Conservation (phyloP, 1,140 invertebrate species). For the Conus betulinus region DNA sequence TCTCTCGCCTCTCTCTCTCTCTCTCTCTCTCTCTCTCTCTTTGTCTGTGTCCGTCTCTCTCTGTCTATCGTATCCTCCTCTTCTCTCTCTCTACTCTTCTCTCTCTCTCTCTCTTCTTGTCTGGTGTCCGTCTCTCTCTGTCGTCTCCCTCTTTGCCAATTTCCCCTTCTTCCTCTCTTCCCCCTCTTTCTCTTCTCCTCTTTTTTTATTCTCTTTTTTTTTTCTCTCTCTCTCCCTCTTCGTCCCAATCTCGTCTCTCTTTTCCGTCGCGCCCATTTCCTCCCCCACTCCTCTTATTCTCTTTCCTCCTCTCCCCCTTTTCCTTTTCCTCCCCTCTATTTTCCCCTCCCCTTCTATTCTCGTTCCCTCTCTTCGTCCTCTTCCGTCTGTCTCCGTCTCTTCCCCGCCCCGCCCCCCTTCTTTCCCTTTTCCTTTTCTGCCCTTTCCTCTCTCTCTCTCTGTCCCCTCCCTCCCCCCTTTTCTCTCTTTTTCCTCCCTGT, state of each 20-base stretch:
- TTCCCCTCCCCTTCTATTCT: slow-evolving; percentile 6
- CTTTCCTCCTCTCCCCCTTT: neutral
- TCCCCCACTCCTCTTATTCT: neutral
- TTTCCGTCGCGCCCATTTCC: neutral
- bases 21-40: neutral
- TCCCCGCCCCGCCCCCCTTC: too few relatives aligned
- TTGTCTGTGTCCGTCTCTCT: neutral
- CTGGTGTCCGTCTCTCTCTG: too few relatives aligned
- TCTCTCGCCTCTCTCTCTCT: neutral
- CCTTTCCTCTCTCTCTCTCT: slow-evolving; percentile 14
- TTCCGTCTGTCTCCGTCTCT: too few relatives aligned
- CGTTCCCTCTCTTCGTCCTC: neutral
- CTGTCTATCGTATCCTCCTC: neutral
- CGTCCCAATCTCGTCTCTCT: neutral
- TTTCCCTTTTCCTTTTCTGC: slow-evolving; percentile 5
- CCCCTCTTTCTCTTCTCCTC: neutral
- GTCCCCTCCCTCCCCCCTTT: too few relatives aligned
- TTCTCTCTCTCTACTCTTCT: too few relatives aligned
- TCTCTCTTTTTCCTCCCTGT: too few relatives aligned
- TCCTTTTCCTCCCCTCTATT: slow-evolving; percentile 5
- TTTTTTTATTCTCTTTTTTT: neutral
- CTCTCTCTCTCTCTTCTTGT: too few relatives aligned
- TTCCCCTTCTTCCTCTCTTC: too few relatives aligned
- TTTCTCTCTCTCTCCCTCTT: neutral
- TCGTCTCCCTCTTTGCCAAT: too few relatives aligned